phyloP scores from a whole-genome alignment of 2,113 vertebrate species.

The Trochalopteron elliotii region DNA sequence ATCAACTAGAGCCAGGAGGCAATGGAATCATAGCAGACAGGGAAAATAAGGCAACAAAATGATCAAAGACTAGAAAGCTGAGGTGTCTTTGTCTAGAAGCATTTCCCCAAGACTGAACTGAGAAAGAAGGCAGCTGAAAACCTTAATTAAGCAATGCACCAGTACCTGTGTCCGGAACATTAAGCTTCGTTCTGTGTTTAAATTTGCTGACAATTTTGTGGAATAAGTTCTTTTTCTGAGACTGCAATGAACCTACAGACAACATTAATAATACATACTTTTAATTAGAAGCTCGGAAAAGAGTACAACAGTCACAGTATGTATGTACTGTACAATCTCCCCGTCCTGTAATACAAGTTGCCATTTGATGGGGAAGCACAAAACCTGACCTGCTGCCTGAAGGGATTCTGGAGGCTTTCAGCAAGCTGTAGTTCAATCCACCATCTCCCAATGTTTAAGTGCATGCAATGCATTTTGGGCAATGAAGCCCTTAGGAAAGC shows the following conservation, averaged over 20 bases:
- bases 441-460: not conserved
- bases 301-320: constrained; percentile 5
- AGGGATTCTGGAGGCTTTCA: not conserved
- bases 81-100: not conserved
- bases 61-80: not conserved
- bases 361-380: not conserved
- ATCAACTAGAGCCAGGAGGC: not conserved
- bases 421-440: not conserved
- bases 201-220: constrained; percentile 97
- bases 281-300: constrained; percentile 42
- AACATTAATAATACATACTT: constrained; percentile 77
- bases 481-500: not conserved
- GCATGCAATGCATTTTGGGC: not conserved
- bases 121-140: constrained; percentile 29
- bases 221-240: constrained; percentile 94
- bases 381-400: not conserved
- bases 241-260: constrained; percentile 90
- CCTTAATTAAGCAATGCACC: constrained; percentile 62
- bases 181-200: constrained; percentile 92
- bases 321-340: not conserved
- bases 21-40: constrained; percentile 36
- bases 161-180: constrained; percentile 88
- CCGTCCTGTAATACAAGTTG: not conserved
- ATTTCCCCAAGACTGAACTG: not conserved
- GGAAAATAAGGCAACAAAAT: not conserved